Evolutionary conservation across 2,113 vertebrate species (phyloP).

Genomic region (Pagrus major): DNA sequence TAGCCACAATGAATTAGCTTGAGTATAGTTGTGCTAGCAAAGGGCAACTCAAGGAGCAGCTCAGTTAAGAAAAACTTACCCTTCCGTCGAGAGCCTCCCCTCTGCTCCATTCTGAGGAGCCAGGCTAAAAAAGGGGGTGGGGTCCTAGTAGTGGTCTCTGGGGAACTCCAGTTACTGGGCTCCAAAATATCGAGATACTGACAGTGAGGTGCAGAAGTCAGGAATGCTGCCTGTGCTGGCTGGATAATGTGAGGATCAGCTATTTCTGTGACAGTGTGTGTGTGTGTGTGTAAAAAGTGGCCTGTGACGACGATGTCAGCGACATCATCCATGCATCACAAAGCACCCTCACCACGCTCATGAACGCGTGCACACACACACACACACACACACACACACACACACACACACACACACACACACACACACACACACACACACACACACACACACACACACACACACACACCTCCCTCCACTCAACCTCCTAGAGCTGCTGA

Average conservation of each 20-base stretch:
- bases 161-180: conserved; percentile 61
- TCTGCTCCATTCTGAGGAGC: conserved; percentile 84
- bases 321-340: conserved; percentile 81
- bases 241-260: conserved; percentile 82
- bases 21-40: background rate
- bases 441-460: background rate
- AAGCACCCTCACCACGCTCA: conserved; percentile 61
- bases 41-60: background rate
- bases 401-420: conserved; percentile 19
- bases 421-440: background rate
- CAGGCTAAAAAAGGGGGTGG: conserved; percentile 55
- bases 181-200: conserved; percentile 55
- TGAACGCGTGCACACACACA: conserved; percentile 3
- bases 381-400: conserved; percentile 48
- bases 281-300: conserved; percentile 68
- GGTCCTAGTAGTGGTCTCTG: conserved; percentile 66
- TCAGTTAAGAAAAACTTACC: conserved; percentile 73
- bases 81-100: conserved; percentile 78
- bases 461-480: conserved; percentile 17
- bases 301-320: conserved; percentile 71
- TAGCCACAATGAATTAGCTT: background rate
- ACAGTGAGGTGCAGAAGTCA: conserved; percentile 65
- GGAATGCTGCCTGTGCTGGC: conserved; percentile 68
- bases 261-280: conserved; percentile 72
- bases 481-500: conserved; percentile 72